phyloP scores from a whole-genome alignment of 2,113 vertebrate genomes.

The Chaetops frenatus region DNA sequence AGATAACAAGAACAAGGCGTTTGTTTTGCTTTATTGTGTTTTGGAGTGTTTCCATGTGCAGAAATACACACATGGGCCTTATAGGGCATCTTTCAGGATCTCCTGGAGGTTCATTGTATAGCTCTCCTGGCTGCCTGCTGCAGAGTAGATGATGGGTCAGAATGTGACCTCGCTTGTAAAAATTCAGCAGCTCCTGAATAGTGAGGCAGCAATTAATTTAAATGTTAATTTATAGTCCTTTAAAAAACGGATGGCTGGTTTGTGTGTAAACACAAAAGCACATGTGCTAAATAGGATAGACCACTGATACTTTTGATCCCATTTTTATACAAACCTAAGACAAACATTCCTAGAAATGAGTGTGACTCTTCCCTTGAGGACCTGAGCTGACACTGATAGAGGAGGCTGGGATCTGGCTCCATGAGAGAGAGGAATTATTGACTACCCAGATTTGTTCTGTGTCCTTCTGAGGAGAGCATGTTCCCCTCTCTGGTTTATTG shows the following conservation, averaged over 20 bases:
- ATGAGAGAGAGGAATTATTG: neutral
- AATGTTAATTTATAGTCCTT: neutral
- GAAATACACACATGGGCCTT: neutral
- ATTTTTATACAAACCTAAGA: neutral
- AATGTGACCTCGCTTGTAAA: neutral
- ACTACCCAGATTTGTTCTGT: neutral
- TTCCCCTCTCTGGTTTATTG: neutral
- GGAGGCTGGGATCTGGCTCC: neutral
- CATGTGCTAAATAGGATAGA: neutral
- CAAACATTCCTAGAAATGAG: neutral
- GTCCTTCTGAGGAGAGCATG: neutral
- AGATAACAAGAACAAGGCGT: neutral
- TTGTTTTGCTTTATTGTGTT: neutral
- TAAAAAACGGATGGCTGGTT: neutral
- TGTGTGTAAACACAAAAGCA: neutral
- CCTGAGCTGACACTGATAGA: neutral
- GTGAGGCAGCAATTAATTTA: neutral
- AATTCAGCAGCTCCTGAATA: neutral
- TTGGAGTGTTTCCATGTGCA: neutral
- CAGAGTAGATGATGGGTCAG: neutral
- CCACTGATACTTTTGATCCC: neutral
- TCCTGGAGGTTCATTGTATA: neutral
- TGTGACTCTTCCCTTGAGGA: neutral
- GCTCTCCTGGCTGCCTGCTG: neutral
- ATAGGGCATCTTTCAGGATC: neutral